A percentile compares a stretch with the other conserved stretches of the same genome.
Conservation (phyloP, 2,113 vertebrate species). For the Desmodus rotundus region DNA sequence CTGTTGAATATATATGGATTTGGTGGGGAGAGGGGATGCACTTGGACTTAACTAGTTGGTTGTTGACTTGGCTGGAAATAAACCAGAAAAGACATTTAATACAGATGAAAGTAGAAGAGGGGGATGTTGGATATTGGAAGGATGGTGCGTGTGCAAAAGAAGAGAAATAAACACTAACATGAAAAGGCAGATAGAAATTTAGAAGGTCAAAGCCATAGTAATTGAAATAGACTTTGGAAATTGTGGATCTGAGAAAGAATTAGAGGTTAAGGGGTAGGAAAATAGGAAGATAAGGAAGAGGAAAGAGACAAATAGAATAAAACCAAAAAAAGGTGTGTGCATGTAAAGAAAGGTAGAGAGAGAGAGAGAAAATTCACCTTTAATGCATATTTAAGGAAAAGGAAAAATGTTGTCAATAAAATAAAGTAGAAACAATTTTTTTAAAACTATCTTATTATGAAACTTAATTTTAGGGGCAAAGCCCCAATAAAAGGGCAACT, state of each 20-base stretch:
- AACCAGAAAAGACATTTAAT: neutral
- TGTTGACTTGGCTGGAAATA: neutral
- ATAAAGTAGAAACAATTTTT: neutral
- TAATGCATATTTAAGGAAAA: neutral
- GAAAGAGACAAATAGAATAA: neutral
- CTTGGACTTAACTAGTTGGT: neutral
- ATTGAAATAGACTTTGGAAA: conserved; percentile 24
- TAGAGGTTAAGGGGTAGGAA: neutral
- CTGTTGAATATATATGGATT: neutral
- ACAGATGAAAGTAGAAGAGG: neutral
- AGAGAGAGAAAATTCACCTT: neutral
- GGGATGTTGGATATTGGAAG: neutral
- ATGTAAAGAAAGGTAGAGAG: neutral
- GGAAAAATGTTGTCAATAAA: neutral
- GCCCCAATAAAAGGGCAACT: neutral
- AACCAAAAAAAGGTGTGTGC: neutral
- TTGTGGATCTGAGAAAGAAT: neutral
- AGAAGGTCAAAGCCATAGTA: neutral
- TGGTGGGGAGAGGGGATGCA: neutral
- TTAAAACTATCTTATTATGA: neutral
- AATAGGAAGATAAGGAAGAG: neutral
- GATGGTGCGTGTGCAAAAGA: fast-evolving
- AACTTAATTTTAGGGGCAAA: neutral
- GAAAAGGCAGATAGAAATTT: neutral
- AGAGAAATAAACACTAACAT: neutral